A percentile compares a stretch with the other conserved stretches of the same genome.
phyloP scores from a whole-genome alignment of 92 coral and sea anemone species.

The Siderastrea siderea region DNA sequence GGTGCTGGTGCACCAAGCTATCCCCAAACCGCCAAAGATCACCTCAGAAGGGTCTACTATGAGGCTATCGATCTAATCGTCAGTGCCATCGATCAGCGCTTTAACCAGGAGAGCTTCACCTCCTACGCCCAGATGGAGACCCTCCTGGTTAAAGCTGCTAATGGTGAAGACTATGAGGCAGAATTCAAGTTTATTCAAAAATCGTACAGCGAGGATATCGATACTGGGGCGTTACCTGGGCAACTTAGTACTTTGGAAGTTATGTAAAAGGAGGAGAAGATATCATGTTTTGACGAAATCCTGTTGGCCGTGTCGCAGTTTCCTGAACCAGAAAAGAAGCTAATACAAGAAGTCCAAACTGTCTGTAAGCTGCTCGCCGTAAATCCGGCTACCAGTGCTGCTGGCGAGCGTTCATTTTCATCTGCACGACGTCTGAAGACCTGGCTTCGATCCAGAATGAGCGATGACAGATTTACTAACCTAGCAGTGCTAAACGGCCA shows the following conservation, averaged over 20 bases:
- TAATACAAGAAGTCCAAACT: constrained; percentile 46
- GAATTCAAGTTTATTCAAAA: constrained; percentile 58
- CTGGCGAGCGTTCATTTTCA: constrained; percentile 52
- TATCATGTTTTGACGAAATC: constrained; percentile 63
- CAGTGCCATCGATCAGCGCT: constrained; percentile 81
- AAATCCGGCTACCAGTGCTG: constrained; percentile 65
- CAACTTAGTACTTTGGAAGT: constrained; percentile 4
- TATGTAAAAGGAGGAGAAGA: not conserved
- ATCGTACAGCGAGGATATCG: constrained; percentile 64
- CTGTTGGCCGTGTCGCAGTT: constrained; percentile 52
- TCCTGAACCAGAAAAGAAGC: constrained; percentile 48
- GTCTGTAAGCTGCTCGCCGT: constrained; percentile 54
- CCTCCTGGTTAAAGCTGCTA: constrained; percentile 49
- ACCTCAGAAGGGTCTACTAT: constrained; percentile 71
- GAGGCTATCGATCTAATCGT: constrained; percentile 75
- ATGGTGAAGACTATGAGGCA: constrained; percentile 58
- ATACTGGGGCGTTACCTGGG: constrained; percentile 29
- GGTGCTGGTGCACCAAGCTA: constrained; percentile 66
- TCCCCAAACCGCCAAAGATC: constrained; percentile 74
- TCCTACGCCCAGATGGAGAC: constrained; percentile 72
- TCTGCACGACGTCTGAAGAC: constrained; percentile 65
- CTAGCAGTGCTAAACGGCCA: constrained; percentile 57
- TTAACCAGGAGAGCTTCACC: constrained; percentile 75
- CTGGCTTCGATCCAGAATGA: constrained; percentile 59
- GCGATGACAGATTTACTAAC: constrained; percentile 54